Evolutionary conservation across 2,888 invertebrate species (phyloP), one percentile per base, ranked within the genome.

Genomic region (Idaea biselata): DNA sequence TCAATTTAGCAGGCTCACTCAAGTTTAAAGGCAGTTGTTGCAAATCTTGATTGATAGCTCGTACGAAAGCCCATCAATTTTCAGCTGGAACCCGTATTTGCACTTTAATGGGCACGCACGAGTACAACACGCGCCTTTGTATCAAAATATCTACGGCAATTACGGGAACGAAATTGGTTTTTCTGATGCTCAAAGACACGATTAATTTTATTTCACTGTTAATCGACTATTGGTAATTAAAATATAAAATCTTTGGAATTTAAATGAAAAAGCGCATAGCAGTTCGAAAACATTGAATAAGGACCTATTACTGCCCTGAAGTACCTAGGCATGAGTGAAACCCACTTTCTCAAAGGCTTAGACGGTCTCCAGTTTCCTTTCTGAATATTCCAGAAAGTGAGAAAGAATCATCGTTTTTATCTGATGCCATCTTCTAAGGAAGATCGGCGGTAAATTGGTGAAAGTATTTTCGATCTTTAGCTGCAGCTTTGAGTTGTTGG

Each of bases 41-140:
- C 81, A 86, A 87, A 88, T 88, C 88, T 86, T 89, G 89, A 89
- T 89, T 88, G 87, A 89, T 89, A 82, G 87, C 81, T 79, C 73
- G 80, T 80, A 82, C 86, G 81, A 77, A 76, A 73, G 74, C 78
- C 82, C 82, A 88, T 88, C 84, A 87, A 87, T 89, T 86, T 81
- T 76, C 76, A 74, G 72, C 73, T 70, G 71, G 80, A 81, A 82
- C 79, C 81, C 79, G 80, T 76, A 86, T 87, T 88, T 86, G 74
- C 84, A 84, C 80, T 81, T 82, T 81, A 79, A 82, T 84, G 72
- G 77, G 68, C 72, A 75, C 70, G 61, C 62, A 63, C 63, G 63
- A 67, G 66, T 74, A 78, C 71, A 70, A 56, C 56, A 16, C 72
- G 69, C 18, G 70, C 68, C 59, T 69, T 74, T 75, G 70, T 75